Conservation (phyloP, 2,797 vertebrate species). For the Aeoliscus strigatus region DNA sequence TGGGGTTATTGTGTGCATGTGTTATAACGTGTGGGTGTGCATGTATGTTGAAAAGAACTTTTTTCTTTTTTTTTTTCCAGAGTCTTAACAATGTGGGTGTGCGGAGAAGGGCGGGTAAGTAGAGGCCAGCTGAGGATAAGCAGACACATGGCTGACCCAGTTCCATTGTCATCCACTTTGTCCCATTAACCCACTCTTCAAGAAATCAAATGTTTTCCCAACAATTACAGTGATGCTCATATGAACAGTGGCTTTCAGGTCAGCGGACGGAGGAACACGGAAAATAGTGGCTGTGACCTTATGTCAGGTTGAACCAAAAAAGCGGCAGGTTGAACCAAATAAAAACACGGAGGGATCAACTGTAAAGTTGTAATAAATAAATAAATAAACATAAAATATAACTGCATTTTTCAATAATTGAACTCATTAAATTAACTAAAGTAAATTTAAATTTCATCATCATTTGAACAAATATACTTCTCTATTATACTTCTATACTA, state of each 20-base stretch:
- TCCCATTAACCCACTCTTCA: slow-evolving; percentile 44
- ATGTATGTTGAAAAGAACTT: slow-evolving; percentile 14
- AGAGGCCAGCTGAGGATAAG: slow-evolving; percentile 35
- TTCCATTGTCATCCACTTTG: slow-evolving; percentile 43
- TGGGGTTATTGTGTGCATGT: slow-evolving; percentile 21
- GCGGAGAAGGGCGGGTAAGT: background rate
- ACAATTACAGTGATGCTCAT: slow-evolving; percentile 12
- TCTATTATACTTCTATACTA: too few relatives aligned
- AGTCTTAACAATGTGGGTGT: slow-evolving; percentile 34
- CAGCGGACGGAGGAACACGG: background rate
- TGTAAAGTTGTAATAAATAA: too few relatives aligned
- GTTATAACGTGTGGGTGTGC: slow-evolving; percentile 27
- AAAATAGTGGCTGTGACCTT: background rate
- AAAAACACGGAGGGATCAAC: too few relatives aligned
- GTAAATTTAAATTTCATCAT: too few relatives aligned
- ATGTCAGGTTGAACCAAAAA: too few relatives aligned
- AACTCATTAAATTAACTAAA: too few relatives aligned
- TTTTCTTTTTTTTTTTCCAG: too few relatives aligned
- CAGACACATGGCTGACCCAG: slow-evolving; percentile 52
- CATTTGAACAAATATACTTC: too few relatives aligned
- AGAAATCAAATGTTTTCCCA: slow-evolving; percentile 20
- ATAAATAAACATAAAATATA: too few relatives aligned
- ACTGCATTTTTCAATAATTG: too few relatives aligned
- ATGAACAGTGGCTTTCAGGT: background rate
- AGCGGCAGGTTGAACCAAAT: too few relatives aligned